These are phyloP conservation scores for Brachionus angularis DNA, from an alignment of 1,140 invertebrate genomes.

Conservation along the genomic window DNA sequence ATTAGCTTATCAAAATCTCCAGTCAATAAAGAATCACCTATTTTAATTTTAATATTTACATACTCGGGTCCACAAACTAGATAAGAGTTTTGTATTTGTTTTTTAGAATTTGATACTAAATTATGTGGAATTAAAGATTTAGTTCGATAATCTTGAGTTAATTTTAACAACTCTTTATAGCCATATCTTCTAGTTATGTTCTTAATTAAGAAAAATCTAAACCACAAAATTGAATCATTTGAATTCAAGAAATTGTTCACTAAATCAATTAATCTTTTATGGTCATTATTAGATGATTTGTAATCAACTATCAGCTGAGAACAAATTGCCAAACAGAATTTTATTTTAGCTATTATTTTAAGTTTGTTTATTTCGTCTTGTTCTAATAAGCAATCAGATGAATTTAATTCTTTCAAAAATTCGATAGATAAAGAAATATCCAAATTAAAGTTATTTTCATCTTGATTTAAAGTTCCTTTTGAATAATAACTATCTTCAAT, in stretches of 20 bases:
- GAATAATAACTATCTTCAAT: conserved; percentile 17
- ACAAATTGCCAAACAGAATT: conserved; percentile 16
- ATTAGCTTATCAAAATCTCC: no score
- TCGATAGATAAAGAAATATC: neutral
- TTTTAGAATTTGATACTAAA: no score
- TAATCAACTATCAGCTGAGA: neutral
- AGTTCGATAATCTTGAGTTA: neutral
- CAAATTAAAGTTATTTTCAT: conserved; percentile 2
- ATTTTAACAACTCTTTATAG: neutral
- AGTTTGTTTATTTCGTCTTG: neutral
- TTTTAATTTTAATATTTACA: no score
- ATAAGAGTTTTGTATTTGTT: no score
- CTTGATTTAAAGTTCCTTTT: neutral
- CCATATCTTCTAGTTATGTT: neutral
- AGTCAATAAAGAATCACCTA: no score
- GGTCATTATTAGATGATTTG: neutral
- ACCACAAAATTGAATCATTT: neutral
- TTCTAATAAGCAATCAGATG: neutral
- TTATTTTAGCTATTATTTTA: conserved; percentile 9
- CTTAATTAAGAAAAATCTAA: conserved; percentile 4
- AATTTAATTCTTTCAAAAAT: neutral
- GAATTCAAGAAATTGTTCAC: neutral
- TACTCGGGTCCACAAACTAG: no score
- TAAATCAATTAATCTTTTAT: neutral
- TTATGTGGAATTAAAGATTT: neutral